phyloP scores from a whole-genome alignment of 2,113 vertebrate genomes.

The Nicator chloris region DNA sequence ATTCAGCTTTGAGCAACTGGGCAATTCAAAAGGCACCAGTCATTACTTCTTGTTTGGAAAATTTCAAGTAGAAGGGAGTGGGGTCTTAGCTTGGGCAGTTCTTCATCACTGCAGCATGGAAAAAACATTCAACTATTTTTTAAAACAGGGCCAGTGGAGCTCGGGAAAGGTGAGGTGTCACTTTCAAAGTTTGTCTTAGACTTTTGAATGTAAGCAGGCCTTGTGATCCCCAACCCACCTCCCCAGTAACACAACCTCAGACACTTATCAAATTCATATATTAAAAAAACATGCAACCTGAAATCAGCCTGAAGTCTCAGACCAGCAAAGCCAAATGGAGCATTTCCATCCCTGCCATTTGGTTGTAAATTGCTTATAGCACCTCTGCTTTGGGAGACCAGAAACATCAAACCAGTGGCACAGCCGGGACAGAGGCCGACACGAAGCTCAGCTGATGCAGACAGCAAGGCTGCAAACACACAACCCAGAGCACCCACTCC shows the following conservation, averaged over 20 bases:
- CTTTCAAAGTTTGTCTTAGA: background rate
- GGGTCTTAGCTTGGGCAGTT: background rate
- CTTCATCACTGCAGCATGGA: background rate
- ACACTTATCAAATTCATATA: background rate
- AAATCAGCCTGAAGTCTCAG: slow-evolving; percentile 10
- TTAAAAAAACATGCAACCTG: slow-evolving; percentile 9
- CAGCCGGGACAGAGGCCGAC: background rate
- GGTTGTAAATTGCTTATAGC: background rate
- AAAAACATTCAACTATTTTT: background rate
- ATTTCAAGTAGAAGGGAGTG: background rate
- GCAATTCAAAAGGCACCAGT: background rate
- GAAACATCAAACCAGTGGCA: background rate
- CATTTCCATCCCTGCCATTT: background rate
- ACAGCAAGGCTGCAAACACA: background rate
- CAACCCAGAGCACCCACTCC: background rate
- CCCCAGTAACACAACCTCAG: background rate
- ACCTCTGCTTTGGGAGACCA: background rate
- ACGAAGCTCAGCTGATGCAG: background rate
- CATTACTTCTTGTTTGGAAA: background rate
- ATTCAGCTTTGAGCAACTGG: background rate
- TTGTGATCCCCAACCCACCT: background rate
- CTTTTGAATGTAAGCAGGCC: background rate
- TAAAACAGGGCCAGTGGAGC: background rate
- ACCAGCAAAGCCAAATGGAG: background rate
- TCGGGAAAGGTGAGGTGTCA: background rate